A percentile compares a stretch with the other conserved stretches of the same genome.
phyloP scores from a whole-genome alignment of 2,797 vertebrate genomes.

The Enteromius unitaeniatus region DNA sequence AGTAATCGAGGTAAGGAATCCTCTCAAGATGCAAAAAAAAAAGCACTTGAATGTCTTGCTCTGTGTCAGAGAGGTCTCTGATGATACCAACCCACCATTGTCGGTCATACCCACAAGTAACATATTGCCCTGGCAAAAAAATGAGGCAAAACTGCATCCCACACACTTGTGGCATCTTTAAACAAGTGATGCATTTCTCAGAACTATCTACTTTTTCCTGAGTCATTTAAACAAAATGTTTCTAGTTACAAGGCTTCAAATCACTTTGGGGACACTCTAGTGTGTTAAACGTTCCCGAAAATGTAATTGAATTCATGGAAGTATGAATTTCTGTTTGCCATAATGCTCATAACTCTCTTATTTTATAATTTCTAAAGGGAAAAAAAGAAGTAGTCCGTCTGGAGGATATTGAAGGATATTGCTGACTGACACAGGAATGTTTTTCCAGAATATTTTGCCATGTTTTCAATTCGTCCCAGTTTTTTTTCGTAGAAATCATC shows the following conservation, averaged over 20 bases:
- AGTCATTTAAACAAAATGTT: neutral
- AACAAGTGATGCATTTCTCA: neutral
- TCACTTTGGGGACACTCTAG: neutral
- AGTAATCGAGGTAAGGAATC: too few relatives aligned
- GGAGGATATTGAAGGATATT: neutral
- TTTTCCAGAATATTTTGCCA: neutral
- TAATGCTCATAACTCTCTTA: neutral
- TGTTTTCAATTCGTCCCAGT: neutral
- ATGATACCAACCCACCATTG: too few relatives aligned
- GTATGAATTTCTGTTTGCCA: neutral
- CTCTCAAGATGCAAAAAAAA: too few relatives aligned
- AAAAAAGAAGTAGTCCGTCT: neutral
- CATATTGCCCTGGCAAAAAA: too few relatives aligned
- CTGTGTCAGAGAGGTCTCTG: too few relatives aligned
- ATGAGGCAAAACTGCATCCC: too few relatives aligned
- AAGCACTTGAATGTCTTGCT: too few relatives aligned
- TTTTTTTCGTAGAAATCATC: neutral
- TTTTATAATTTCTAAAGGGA: slow-evolving; percentile 12
- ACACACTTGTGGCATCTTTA: neutral
- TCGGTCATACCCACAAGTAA: too few relatives aligned
- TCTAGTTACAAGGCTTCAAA: slow-evolving; percentile 5
- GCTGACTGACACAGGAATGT: neutral
- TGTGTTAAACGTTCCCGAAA: neutral
- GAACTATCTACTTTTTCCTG: neutral
- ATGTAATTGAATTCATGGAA: neutral